Conservation (phyloP, 2,888 invertebrate genomes). For the Arge pagana region DNA sequence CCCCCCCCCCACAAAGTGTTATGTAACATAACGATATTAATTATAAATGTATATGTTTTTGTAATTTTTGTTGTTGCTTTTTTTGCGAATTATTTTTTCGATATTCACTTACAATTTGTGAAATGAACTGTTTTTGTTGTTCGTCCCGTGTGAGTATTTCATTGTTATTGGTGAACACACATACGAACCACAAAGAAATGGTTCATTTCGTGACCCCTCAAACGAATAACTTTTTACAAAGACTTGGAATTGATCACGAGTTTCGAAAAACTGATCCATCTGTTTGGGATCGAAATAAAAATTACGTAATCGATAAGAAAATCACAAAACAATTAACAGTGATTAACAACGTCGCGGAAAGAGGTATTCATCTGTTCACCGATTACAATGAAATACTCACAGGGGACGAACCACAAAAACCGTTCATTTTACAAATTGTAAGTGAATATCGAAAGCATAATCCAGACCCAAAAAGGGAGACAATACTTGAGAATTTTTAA, state of each 20-base stretch:
- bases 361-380: not conserved
- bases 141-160: not conserved
- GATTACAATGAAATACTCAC: constrained; percentile 3
- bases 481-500: no score
- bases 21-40: constrained; percentile 8
- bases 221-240: constrained; percentile 8
- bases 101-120: not conserved
- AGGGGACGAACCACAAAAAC: not conserved
- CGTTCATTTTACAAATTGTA: not conserved
- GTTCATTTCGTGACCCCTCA: constrained; percentile 13
- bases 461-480: not conserved
- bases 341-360: not conserved
- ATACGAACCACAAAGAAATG: constrained; percentile 11
- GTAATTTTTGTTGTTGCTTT: not conserved
- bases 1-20: not conserved
- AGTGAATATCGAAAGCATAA: not conserved
- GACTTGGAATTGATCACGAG: constrained; percentile 14
- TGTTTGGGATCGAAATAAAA: constrained; percentile 1
- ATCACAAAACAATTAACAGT: not conserved
- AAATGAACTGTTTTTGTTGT: constrained; percentile 3
- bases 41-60: not conserved
- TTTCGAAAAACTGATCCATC: constrained; percentile 12
- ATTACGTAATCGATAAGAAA: constrained; percentile 2
- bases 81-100: not conserved
- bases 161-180: constrained; percentile 1